These are phyloP conservation scores for Zaprionus bogoriensis DNA, from an alignment of 2,888 invertebrate genomes.

Conservation along the genomic window DNA sequence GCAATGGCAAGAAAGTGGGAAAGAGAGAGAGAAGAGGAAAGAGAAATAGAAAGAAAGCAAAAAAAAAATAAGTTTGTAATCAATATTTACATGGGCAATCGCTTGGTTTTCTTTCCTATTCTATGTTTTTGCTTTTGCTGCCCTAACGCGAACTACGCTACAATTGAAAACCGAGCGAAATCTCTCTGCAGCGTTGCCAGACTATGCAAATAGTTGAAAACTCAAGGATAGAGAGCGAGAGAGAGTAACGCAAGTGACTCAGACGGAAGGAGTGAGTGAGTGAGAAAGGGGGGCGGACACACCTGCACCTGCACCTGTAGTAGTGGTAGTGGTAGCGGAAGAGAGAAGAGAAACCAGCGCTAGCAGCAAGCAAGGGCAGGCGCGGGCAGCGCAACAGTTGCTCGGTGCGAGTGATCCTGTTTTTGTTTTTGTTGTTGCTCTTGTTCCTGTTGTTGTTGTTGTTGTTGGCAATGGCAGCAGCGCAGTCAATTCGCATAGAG, in stretches of 20 bases:
- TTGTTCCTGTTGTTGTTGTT: constrained; percentile 12
- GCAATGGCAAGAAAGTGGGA: constrained; percentile 62
- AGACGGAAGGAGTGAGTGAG: neutral
- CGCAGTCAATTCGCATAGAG: constrained; percentile 79
- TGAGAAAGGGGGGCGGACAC: constrained; percentile 11
- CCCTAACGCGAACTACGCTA: neutral
- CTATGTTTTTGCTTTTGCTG: constrained; percentile 15
- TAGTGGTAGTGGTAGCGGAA: neutral
- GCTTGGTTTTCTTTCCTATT: constrained; percentile 20
- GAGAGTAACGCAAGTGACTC: neutral
- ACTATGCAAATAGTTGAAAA: neutral
- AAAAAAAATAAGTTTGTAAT: constrained; percentile 46
- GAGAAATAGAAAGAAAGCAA: constrained; percentile 58
- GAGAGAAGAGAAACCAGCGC: constrained; percentile 4
- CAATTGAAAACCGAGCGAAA: neutral
- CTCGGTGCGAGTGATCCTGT: constrained; percentile 1
- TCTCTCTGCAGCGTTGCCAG: constrained; percentile 6
- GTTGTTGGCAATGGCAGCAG: constrained; percentile 61
- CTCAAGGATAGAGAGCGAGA: neutral
- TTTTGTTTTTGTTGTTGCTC: constrained; percentile 15
- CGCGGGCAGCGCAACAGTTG: constrained; percentile 23
- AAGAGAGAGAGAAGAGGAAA: constrained; percentile 36
- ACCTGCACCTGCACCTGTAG: constrained; percentile 21
- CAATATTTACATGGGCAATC: constrained; percentile 18
- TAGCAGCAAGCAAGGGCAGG: constrained; percentile 54